Evolutionary conservation across 2,888 invertebrate species (phyloP), one percentile per base, ranked within the genome.

Genomic region (Phengaris alcon): DNA sequence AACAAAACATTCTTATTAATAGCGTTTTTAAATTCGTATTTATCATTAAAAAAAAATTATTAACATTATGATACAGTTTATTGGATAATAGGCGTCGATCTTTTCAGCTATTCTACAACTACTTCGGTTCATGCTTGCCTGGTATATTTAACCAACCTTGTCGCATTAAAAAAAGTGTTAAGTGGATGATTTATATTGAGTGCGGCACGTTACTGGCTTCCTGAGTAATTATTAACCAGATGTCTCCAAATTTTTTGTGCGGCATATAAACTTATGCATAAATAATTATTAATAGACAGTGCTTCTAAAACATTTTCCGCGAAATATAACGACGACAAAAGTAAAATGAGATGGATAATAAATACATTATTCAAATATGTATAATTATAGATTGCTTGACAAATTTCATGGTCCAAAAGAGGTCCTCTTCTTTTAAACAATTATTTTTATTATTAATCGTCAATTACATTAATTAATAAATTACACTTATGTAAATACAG

Each of bases 161-260:
- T 91, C 90, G 87, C 87, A 82, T 82, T 80, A 83, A 81, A 88
- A 89, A 91, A 90, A 89, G 91, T 91, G 92, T 91, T 92, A 93
- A 93, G 91, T 92, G 90, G 90, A 90, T 93, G 92, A 93, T 92
- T 92, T 91, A 93, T 91, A 88, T 88, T 90, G 89, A 90, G 88
- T 88, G 89, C 85, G 83, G 83, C 82, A 82, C 83, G 87, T 90
- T 88, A 90, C 85, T 86, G 86, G 88, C 89, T 93, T 93, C 92
- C 93, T 91, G 87, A 82, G 88, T 87, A 85, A 89, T 91, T 86
- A 90, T 88, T 90, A 78, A 79, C 76, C 74, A 77, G 79, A 77
- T 75, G 78, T 76, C 35, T 69, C 70, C 72, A 74, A 79, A 68
- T 69, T 82, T 84, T 84, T 84, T 83, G 85, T 82, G 83, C 81